Base-by-base conservation (phyloP, 30 jellyfish, hydroid and myxozoan genomes). In the Rhopilema esculentum region DNA sequence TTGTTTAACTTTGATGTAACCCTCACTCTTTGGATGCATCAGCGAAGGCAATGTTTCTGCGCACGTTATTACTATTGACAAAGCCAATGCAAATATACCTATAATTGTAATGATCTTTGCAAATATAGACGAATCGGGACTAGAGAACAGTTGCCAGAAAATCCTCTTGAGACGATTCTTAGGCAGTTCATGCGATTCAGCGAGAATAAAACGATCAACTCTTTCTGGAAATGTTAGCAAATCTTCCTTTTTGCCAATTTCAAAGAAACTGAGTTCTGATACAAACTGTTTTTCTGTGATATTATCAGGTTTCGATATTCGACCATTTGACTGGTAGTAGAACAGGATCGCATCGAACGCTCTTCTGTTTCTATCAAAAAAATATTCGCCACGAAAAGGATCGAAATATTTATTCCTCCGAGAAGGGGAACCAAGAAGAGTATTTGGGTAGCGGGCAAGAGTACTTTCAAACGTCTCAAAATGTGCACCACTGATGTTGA, bases 391-490 rank as follows among this genome's bases (percentile, higher is more conserved):
- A 26, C 88, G 66, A 17, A n/a, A 23, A n/a, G 75, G 19, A 69
- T 92, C 96, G 51, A 24, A 92, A 64, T 82, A 92, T 18, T 23
- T 40, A 1, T 65, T 82, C n/a, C 98, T 71, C 50, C 72, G 69
- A 25, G 83, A 20, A 12, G 87, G 83, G 62, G 89, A 51, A 16
- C 98, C 98, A 63, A 92, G 96, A 25, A 92, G 75, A 1, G 98
- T 92, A 68, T 92, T 68, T 1, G 98, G 98, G 62, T 29, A 86
- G 12, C 98, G 96, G 16, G 84, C 95, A 22, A 92, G 80, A 24
- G 98, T 92, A 26, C 92, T 74, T 75, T 86, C 94, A 76, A 26
- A 83, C 16, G 98, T 92, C 83, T 92, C 98, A 72, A 86, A 92
- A 9, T 90, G 87, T 27, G 80, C 48, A 2, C 98, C 98, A 64